Evolutionary conservation across 2,797 vertebrate genomes (phyloP), one percentile per base, ranked within the genome.

Genomic region (Paedocypris micromegethes): DNA sequence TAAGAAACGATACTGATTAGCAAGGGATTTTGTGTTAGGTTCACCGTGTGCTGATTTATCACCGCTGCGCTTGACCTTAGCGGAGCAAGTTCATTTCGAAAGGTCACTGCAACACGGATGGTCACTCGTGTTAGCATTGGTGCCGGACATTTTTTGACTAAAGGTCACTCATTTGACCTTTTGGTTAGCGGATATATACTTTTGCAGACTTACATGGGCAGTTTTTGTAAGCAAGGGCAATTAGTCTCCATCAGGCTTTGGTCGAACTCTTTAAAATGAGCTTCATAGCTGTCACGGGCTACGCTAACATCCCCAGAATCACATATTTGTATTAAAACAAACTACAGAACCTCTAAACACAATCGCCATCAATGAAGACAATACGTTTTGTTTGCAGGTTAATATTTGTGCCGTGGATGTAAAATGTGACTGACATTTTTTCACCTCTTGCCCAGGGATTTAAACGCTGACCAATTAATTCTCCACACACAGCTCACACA

Each of bases 381-480:
- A 58, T 54, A 57, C 48, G 53, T 67, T 56, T 70, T 45, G 52
- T 64, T 58, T 72, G 56, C 4, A 3, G 52, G 65, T 70, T 76
- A 74, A 80, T 72, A 70, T 68, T 60, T 72, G 43, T 72, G 51
- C 68, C 47, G 58, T 55, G 65, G 49, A 8, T 72, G 38, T 74
- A 62, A 53, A 72, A 50, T 64, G 71, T 58, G 51, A 77, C 71
- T 54, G 47, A 41, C 40, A 45, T 38, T 53, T 69, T 55, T 64
- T 66, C 47, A 72, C 62, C 73, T 67, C 60, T 77, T 77, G 71
- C 78, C 71, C 53, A 41, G 49, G 75, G 73, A 77, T 77, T 68
- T 74, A 80, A 80, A 78, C 42, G 74, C 40, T 80, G 68, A 80
- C 74, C 62, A 70, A 78, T 80, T 80, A 80, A 80, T 74, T 69